phyloP scores from a whole-genome alignment of 92 coral and sea anemone genomes.

The Porites cylindrica region DNA sequence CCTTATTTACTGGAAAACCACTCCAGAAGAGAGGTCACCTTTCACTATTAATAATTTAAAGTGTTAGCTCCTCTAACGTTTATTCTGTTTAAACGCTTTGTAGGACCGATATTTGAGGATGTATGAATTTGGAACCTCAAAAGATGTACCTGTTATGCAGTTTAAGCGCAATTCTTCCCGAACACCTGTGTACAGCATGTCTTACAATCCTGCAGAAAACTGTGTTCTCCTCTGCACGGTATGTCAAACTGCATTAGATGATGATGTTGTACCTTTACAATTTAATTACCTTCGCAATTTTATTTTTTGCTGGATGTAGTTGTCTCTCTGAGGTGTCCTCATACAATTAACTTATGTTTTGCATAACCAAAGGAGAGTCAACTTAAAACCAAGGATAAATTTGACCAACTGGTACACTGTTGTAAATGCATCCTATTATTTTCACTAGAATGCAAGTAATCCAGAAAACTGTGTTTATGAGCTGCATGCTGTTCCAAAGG shows the following conservation, averaged over 20 bases:
- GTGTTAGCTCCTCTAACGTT: background rate
- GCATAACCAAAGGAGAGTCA: too few relatives aligned
- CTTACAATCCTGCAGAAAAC: conserved; percentile 98
- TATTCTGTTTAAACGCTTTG: background rate
- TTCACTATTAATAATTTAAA: background rate
- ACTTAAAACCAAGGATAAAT: too few relatives aligned
- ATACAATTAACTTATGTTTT: too few relatives aligned
- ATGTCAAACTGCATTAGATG: conserved; percentile 5
- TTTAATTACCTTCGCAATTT: too few relatives aligned
- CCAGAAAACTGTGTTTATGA: conserved; percentile 99
- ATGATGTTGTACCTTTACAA: too few relatives aligned
- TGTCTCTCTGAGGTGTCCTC: too few relatives aligned
- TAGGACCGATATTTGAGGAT: conserved; percentile 93
- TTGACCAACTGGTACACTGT: background rate
- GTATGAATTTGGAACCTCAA: conserved; percentile 99
- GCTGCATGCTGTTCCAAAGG: conserved; percentile 97
- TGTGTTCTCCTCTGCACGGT: conserved; percentile 95
- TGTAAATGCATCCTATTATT: background rate
- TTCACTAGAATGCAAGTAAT: conserved; percentile 77
- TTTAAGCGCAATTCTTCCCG: conserved; percentile 93
- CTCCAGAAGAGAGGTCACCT: too few relatives aligned
- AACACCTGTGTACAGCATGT: conserved; percentile 91
- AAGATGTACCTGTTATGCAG: conserved; percentile 98
- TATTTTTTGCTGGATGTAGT: too few relatives aligned
- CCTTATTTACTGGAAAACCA: too few relatives aligned